These are phyloP conservation scores for Myotis brandtii DNA, from an alignment of 2,113 vertebrate genomes.

Conservation along the genomic window DNA sequence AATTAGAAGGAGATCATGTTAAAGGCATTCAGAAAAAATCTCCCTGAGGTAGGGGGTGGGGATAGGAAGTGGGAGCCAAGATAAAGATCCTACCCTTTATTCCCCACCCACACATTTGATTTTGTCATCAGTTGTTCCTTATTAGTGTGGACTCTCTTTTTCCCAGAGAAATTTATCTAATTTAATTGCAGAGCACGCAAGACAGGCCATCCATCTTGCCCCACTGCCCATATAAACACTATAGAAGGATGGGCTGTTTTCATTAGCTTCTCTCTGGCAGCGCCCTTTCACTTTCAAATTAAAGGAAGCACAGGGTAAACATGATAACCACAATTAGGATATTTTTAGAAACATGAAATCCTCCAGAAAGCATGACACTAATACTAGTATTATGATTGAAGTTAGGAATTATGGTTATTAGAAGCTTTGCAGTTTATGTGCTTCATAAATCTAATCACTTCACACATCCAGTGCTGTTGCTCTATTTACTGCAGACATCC, in stretches of 20 bases:
- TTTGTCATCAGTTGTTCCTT: slow-evolving; percentile 70
- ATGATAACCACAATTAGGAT: slow-evolving; percentile 72
- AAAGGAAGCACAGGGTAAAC: slow-evolving; percentile 62
- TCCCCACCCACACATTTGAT: slow-evolving; percentile 49
- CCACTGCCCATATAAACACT: slow-evolving; percentile 33
- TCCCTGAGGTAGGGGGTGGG: not conserved
- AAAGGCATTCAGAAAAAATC: slow-evolving; percentile 31
- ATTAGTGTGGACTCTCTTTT: slow-evolving; percentile 66
- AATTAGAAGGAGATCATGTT: slow-evolving; percentile 59
- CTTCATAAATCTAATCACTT: slow-evolving; percentile 75
- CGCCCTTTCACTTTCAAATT: slow-evolving; percentile 64
- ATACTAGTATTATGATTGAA: slow-evolving; percentile 63
- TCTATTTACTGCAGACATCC: slow-evolving; percentile 76
- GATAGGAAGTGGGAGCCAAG: not conserved
- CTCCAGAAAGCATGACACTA: slow-evolving; percentile 75
- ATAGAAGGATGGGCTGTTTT: not conserved
- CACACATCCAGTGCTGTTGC: slow-evolving; percentile 59
- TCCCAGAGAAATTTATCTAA: slow-evolving; percentile 71
- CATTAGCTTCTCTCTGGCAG: not conserved
- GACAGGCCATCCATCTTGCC: slow-evolving; percentile 49
- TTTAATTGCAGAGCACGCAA: slow-evolving; percentile 70
- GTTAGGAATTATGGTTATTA: slow-evolving; percentile 80
- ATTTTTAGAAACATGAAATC: slow-evolving; percentile 76
- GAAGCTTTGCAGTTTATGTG: slow-evolving; percentile 71
- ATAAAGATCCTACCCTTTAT: slow-evolving; percentile 28